Base-by-base conservation (phyloP, 1,140 invertebrate species). In the Eupristina koningsbergeri region DNA sequence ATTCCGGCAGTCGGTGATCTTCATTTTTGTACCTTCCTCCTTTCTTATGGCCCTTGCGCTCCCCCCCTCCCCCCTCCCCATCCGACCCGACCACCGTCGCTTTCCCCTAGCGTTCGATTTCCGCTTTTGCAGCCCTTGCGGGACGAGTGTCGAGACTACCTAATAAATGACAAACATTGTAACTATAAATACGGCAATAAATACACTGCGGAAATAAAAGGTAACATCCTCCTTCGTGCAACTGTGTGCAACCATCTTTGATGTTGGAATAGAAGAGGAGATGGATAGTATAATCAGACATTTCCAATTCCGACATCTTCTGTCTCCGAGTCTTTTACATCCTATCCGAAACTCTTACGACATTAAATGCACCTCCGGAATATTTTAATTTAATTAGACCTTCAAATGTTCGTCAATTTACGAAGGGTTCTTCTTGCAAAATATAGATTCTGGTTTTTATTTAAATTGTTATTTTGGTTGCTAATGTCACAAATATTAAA, bases 1-100 rank as follows among this genome's bases (percentile, higher is more conserved):
- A 75, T 81, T 81, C 80, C 41, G 3, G 67, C 39, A 81, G 34
- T 74, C 31, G 11, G n/a, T n/a, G 47, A 53, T 81, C 67, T 73
- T 74, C 31, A 73, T 81, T 81, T 81, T 61, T 73, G 31, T 73
- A 73, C 69, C 39, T 50, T 39, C 3, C 26, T 26, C 41, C n/a
- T 74, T 58, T 29, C 47, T 74, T 17, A 0, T 3, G 3, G 0
- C 26, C 26, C 26, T n/a, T n/a, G n/a, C 0, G 47, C 29, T 53
- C 47, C 29, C 41, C 13, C 47, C 19, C 22, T 53, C 19, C 45
- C 13, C 3, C 19, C 13, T 19, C 22, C 3, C 26, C 67, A 39
- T 34, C 1, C 36, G 1, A 13, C 5, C n/a, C n/a, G n/a, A n/a
- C n/a, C n/a, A n/a, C n/a, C n/a, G n/a, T n/a, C n/a, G n/a, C n/a